Evolutionary conservation across 2,797 vertebrate species (phyloP), one percentile per base, ranked within the genome.

Genomic region (Acanthurus leucopareius): DNA sequence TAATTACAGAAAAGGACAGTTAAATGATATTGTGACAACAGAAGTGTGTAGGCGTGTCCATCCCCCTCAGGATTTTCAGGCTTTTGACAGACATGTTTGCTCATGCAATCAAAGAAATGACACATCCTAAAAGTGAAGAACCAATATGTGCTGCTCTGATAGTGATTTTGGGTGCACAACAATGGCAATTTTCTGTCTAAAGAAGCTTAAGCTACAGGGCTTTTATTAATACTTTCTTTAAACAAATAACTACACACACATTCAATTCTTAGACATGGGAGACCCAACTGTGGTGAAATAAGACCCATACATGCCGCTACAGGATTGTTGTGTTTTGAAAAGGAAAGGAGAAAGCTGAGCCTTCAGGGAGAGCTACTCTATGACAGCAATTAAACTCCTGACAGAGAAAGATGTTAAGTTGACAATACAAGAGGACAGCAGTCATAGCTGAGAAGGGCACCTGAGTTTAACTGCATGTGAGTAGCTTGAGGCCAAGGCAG

Each of bases 311-410:
- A 25, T 62, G 71, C 80, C 48, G 61, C 80, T 54, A 79, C 67
- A 56, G n/a, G 67, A 82, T 70, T 86, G 88, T 89, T 91, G 89
- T 91, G 80, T 88, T 91, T 91, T 63, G 73, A 67, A 85, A 73
- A 64, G 67, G 65, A 82, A 63, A 73, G 72, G 65, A 78, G 88
- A 92, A 93, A 88, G 89, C 78, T 80, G 85, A 86, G 60, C 66
- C 65, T 59, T 54, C 17, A 6, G 70, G 83, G 73, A 3, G 22
- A 67, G 73, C 66, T 77, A 19, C 71, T 77, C 63, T 79, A 38
- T 79, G 82, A 85, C 76, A 64, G 80, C 79, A 84, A 79, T 85
- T 80, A 84, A 85, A 74, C 66, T 75, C 73, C 45, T 10, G 25
- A 71, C 68, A 56, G 49, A 74, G 25, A 76, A 88, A 75, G 22